phyloP scores from a whole-genome alignment of 2,797 vertebrate species.

The Luscinia luscinia region DNA sequence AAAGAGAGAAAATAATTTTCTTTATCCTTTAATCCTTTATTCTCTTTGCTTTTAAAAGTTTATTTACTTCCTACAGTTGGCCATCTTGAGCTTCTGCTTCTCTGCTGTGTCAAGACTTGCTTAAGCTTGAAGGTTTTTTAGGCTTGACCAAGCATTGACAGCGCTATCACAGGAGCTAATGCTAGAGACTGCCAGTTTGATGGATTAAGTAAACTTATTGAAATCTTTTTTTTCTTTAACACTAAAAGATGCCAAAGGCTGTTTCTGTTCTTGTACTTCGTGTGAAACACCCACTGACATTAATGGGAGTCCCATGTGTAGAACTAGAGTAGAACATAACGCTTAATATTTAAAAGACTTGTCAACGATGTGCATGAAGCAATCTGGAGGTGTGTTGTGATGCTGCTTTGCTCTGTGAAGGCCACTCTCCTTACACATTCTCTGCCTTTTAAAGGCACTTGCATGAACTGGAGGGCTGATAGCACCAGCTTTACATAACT shows the following conservation, averaged over 20 bases:
- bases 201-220: slow-evolving; percentile 71
- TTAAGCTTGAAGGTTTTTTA: slow-evolving; percentile 69
- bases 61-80: slow-evolving; percentile 41
- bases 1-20: slow-evolving; percentile 51
- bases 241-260: slow-evolving; percentile 52
- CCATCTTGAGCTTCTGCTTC: slow-evolving; percentile 43
- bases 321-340: slow-evolving; percentile 15
- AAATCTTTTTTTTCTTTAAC: slow-evolving; percentile 54
- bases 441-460: background rate
- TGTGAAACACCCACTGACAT: slow-evolving; percentile 52
- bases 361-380: slow-evolving; percentile 28
- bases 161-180: slow-evolving; percentile 56
- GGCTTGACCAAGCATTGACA: slow-evolving; percentile 70
- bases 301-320: slow-evolving; percentile 45
- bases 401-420: background rate
- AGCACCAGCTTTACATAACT: background rate
- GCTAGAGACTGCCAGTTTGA: slow-evolving; percentile 55
- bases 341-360: slow-evolving; percentile 66
- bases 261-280: slow-evolving; percentile 23
- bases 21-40: slow-evolving; percentile 67
- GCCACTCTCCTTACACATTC: background rate
- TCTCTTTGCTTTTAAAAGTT: slow-evolving; percentile 53
- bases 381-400: slow-evolving; percentile 8
- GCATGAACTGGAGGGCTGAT: background rate
- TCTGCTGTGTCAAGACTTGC: slow-evolving; percentile 58